Base-by-base conservation (phyloP, 1,140 invertebrate genomes). In the Ceratina calcarata region DNA sequence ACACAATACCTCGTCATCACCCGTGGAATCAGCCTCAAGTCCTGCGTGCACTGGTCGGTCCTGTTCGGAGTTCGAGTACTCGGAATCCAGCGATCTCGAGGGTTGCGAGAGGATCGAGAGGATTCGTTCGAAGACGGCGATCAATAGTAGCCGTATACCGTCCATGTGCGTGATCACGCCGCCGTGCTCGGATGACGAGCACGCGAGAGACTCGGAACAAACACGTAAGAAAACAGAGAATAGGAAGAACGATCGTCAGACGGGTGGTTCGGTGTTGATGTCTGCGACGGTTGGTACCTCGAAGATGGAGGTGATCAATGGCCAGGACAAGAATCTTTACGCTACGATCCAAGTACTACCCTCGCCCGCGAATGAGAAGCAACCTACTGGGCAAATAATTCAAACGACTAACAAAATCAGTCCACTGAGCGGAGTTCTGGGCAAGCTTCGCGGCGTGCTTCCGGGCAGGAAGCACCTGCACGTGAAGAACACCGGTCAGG, bases 131-230 rank as follows among this genome's bases (percentile, higher is more conserved):
- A 98, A 98, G 92, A 98, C 97, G 0, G 96, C 96, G 8, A 97
- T 98, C 49, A 97, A 96, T 82, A 96, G 96, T 15, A 97, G 96
- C 84, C 94, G 97, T 81, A 98, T 98, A 89, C 97, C 97, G 4
- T 98, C 97, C 0, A 97, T 98, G 96, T 98, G 97, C 91, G 97
- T 97, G 0, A 98, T 98, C 20, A 98, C 97, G 10, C 97, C 97
- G 13, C 95, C 96, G 1, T 96, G 96, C 73, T 97, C 97, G 65
- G 97, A 98, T 81, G 97, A 98, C 86, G 97, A 97, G 88, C 95
- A 95, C 75, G 90, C 94, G 70, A 93, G 90, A 27, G 88, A 91
- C 15, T 49, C 68, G 0, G 88, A 91, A 0, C 78, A 86, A 10
- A 80, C 91, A n/a, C 80, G 87, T 12, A 89, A 76, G n/a, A 90